Conservation (phyloP, 2,113 vertebrate species). For the Hemiprocne comata region DNA sequence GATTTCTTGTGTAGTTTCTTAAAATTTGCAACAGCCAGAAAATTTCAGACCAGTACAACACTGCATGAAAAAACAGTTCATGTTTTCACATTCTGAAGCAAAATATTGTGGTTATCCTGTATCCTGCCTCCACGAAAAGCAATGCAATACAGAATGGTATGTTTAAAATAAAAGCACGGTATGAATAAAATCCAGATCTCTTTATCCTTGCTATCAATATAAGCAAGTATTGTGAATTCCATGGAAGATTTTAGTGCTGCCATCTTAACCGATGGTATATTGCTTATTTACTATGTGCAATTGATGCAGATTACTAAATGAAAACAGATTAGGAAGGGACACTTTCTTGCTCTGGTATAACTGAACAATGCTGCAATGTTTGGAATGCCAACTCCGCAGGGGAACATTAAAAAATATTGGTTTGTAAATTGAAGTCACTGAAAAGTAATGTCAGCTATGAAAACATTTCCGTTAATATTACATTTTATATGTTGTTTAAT, state of each 20-base stretch:
- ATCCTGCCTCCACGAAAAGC: not conserved
- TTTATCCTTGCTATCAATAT: not conserved
- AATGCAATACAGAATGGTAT: not conserved
- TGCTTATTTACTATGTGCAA: not conserved
- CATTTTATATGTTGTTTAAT: not conserved
- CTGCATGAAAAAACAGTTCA: not conserved
- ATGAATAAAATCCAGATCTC: not conserved
- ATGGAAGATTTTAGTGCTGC: not conserved
- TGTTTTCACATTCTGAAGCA: not conserved
- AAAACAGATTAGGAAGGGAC: not conserved
- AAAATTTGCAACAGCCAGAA: not conserved
- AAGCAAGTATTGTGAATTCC: not conserved
- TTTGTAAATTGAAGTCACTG: conserved; percentile 18
- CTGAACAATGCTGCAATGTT: not conserved
- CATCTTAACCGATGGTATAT: not conserved
- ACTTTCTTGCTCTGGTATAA: conserved; percentile 3
- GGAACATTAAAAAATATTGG: not conserved
- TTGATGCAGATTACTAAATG: not conserved
- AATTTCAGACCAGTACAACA: not conserved
- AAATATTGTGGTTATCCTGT: not conserved
- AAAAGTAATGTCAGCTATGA: not conserved
- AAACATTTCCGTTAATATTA: conserved; percentile 22
- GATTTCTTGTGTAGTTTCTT: not conserved
- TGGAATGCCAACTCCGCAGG: conserved; percentile 3
- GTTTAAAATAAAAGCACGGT: not conserved